These are phyloP conservation scores for Hartigia nigra DNA, from an alignment of 2,888 invertebrate genomes.

Conservation along the genomic window DNA sequence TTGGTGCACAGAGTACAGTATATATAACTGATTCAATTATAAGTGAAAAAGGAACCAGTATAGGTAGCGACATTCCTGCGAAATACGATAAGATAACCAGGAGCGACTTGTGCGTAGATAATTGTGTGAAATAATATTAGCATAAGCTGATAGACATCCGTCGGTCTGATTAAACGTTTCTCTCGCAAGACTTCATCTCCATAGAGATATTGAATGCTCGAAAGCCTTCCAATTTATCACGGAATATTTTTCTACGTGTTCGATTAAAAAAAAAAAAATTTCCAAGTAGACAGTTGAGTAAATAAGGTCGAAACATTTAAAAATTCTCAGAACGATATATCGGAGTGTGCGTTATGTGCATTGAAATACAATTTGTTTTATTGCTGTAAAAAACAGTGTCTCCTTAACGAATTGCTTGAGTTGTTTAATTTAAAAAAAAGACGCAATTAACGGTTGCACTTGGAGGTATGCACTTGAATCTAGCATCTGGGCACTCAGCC, in stretches of 20 bases:
- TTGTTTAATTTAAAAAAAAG: not conserved
- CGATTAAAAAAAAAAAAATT: not conserved
- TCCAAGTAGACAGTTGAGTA: not conserved
- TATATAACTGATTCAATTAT: not conserved
- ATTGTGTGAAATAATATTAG: conserved; percentile 39
- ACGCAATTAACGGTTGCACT: conserved; percentile 1
- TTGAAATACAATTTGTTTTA: not conserved
- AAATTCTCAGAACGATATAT: not conserved
- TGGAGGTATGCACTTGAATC: conserved; percentile 30
- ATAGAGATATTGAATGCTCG: conserved; percentile 13
- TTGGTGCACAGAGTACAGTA: not conserved
- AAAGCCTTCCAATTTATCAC: not conserved
- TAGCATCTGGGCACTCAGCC: conserved; percentile 28
- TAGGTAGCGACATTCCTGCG: conserved; percentile 22
- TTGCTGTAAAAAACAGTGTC: not conserved
- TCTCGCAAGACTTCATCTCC: conserved; percentile 25
- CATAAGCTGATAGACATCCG: conserved; percentile 35
- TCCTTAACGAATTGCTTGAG: not conserved
- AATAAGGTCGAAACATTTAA: not conserved
- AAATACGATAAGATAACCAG: conserved; percentile 33
- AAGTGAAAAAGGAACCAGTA: not conserved
- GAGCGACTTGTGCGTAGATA: conserved; percentile 25
- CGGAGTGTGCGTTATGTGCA: not conserved
- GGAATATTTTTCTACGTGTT: not conserved
- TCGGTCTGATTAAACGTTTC: not conserved